phyloP scores from a whole-genome alignment of 2,888 invertebrate genomes.

The Abrostola triplasia region DNA sequence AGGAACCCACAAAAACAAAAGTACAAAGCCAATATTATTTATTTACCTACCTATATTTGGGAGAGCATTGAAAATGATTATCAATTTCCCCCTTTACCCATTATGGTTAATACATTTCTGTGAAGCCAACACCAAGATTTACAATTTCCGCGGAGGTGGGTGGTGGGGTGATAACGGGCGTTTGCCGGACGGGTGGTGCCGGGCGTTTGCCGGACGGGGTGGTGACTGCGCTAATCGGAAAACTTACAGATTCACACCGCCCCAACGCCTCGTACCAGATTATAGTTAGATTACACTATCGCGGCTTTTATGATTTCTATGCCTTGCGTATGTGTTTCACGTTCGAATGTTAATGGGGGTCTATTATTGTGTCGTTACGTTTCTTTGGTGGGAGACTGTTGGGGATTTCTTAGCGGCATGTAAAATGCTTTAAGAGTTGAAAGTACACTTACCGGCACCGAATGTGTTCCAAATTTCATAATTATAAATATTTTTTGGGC shows the following conservation, averaged over 20 bases:
- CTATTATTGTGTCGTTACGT: no score
- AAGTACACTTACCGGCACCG: no score
- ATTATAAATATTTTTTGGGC: no score
- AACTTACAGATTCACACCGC: constrained; percentile 62
- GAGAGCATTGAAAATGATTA: constrained; percentile 55
- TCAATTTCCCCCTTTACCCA: constrained; percentile 66
- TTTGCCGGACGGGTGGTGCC: constrained; percentile 12
- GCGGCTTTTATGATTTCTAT: constrained; percentile 51
- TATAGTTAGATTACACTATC: constrained; percentile 54
- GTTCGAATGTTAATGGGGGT: constrained; percentile 31
- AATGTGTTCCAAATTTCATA: no score
- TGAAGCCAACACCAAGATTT: constrained; percentile 65
- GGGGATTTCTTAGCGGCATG: no score
- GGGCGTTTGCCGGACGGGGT: constrained; percentile 17
- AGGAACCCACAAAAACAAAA: constrained; percentile 5
- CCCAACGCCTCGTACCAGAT: constrained; percentile 54
- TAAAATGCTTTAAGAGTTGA: no score
- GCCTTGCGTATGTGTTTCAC: constrained; percentile 17
- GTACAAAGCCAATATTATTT: constrained; percentile 39
- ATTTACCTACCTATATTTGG: constrained; percentile 42
- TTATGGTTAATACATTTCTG: constrained; percentile 69
- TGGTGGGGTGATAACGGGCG: constrained; percentile 18
- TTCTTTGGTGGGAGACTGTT: no score
- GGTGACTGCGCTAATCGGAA: constrained; percentile 60
- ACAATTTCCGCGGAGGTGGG: constrained; percentile 67